Evolutionary conservation across 1,140 invertebrate species (phyloP), one percentile per base, ranked within the genome.

Genomic region (Maniola jurtina): DNA sequence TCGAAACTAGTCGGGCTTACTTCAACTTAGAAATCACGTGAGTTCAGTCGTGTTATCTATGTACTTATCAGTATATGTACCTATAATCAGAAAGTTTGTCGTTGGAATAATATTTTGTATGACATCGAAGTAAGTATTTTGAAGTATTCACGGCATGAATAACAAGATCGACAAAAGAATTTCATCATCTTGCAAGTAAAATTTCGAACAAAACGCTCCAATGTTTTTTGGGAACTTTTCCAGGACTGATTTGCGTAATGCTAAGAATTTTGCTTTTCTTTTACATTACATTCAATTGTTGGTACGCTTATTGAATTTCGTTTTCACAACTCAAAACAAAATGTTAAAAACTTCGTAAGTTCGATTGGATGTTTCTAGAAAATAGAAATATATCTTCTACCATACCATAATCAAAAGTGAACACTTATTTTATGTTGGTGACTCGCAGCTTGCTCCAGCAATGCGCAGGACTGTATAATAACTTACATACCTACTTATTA

Each of bases 101-200:
- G 42, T 45, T 45, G 1, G 5, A 45, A 45, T 45, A 45, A 16
- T 11, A 48, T 52, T 52, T 52, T 52, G 48, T 52, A 52, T 15
- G 48, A 25, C 48, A 38, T 38, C 55, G 38, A 57, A 57, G 55
- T 57, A 36, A 40, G 55, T 57, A 36, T 57, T 57, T 57, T n/a
- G 36, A 52, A 52, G 15, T 52, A 52, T 52, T 25, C 48, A 2
- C 45, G 48, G 48, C 48, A 14, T 25, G 48, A 52, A 15, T 52
- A 52, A 52, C 48, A 52, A 52, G 14, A 52, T 7, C 14, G 48
- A 15, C 14, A 52, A 52, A 25, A 52, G 48, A 52, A 52, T 52
- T 52, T 52, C 48, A 52, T 52, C 48, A 52, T 45, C 10, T 45
- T 45, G 1, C 10, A 45, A 45, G 42, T n/a, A 45, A 11, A 45